Evolutionary conservation across 2,797 vertebrate genomes (phyloP), one percentile per base, ranked within the genome.

Genomic region (Trematomus bernacchii): DNA sequence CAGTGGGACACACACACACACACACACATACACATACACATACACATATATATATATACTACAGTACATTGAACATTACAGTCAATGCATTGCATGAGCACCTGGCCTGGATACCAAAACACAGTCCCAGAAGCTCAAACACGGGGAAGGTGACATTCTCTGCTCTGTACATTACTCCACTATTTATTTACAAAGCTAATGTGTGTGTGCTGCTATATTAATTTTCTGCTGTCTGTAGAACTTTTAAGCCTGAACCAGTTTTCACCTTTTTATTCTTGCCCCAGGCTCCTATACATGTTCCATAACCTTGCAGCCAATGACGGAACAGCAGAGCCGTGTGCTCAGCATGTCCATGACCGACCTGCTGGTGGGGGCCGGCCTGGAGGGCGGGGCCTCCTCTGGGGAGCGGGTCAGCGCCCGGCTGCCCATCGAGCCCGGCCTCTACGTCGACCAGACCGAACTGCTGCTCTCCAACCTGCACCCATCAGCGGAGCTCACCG

Each of bases 241-340:
- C 33, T 7, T 37, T 37, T 37, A 37, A 37, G 46, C 40, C 55
- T 48, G 7, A n/a, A 7, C 23, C 27, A 50, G 10, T 5, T 54
- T 75, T 44, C 21, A 4, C 50, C 40, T 58, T 46, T 44, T 14
- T 84, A 7, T 70, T 73, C 6, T 60, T 42, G 30, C 58, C 63
- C 19, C 90, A 99, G 98, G 98, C 33, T 92, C 94, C 79, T 99
- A 99, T 91, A 93, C 92, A 0, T 99, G 98, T 63, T 93, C 90
- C 6, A 43, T 99, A 89, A 94, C 79, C 23, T 89, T 96, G 89
- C 95, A 92, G 80, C 93, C 93, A 13, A 87, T 95, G 63, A 94
- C 91, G 0, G 96, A 97, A 76, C 94, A 94, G 71, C 97, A 98
- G 90, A 93, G 95, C 62, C 96, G 94, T 78, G 87, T 92, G 21